A percentile compares a stretch with the other conserved stretches of the same genome.
Conservation (phyloP, 2,113 vertebrate species). For the Taxidea taxus region DNA sequence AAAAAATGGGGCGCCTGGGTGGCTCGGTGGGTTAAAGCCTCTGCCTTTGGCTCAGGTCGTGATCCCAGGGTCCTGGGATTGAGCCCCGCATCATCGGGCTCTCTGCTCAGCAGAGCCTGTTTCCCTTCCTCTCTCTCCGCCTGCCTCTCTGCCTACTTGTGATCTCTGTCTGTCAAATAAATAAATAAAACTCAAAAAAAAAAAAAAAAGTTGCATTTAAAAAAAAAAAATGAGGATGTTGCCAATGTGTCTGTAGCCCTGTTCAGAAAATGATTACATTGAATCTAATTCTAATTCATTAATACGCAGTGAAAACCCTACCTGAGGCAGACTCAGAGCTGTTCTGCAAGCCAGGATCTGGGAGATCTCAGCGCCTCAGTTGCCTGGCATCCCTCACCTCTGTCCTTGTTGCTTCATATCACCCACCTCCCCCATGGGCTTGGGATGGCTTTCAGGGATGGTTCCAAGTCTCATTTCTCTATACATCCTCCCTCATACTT, state of each 20-base stretch:
- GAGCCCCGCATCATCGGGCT: no score
- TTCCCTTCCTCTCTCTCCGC: no score
- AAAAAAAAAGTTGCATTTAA: no score
- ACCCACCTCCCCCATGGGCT: background rate
- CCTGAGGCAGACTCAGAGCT: background rate
- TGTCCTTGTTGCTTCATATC: background rate
- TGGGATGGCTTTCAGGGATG: background rate
- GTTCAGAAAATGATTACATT: background rate
- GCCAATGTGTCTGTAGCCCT: background rate
- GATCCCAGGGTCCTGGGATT: no score
- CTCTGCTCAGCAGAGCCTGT: no score
- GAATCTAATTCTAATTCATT: background rate
- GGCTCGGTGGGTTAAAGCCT: no score
- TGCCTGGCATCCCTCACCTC: fast-evolving
- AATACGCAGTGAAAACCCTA: background rate
- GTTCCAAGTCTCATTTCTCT: background rate
- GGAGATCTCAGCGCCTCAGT: background rate
- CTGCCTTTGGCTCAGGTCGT: no score
- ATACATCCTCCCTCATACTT: background rate
- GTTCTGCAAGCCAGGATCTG: background rate
- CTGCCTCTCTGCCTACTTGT: no score
- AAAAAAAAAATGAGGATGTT: background rate
- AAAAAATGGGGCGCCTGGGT: background rate
- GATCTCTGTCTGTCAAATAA: no score
- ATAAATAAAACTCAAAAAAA: no score